Base-by-base conservation (phyloP, 2,888 invertebrate species). In the Carcina quercana region DNA sequence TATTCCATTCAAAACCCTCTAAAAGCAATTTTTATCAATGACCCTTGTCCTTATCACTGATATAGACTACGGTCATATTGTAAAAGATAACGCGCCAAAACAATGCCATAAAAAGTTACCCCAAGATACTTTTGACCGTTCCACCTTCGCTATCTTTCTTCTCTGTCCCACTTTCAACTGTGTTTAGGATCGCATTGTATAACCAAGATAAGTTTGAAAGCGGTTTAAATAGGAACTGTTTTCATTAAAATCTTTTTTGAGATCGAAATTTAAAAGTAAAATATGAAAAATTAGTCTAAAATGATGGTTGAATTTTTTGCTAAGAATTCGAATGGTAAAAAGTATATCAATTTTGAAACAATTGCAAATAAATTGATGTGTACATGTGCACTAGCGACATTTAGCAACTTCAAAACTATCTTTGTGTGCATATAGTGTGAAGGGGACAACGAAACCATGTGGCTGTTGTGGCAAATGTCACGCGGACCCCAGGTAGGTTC, bases 1-100 rank as follows among this genome's bases (percentile, higher is more conserved):
- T n/a, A n/a, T n/a, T 38, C 40, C 45, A 48, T 58, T 51, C 43
- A 48, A 50, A 41, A 48, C 37, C 29, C 40, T 51, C 53, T 58
- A 62, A 64, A 59, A 45, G 35, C 32, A 35, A n/a, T 45, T 57
- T 56, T 59, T 68, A 66, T 65, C 67, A 62, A 59, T 58, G 52
- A 29, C 38, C 40, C 53, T 68, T 69, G 71, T 73, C 73, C 53
- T 68, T 69, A 72, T 73, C 73, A 52, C 45, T 36, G 30, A 47
- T 46, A 59, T 48, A 56, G 39, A 69, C 66, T 68, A 60, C 46
- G 47, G 45, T 62, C 68, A 32, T 30, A 40, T 66, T 63, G 47
- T 60, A 46, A 45, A 54, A 69, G 76, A 78, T 79, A 79, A 72
- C 50, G 62, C 65, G 64, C 59, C 55, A 71, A 74, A 73, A 76